Base-by-base conservation (phyloP, 2,888 invertebrate genomes). In the Drepanosiphum platanoidis region DNA sequence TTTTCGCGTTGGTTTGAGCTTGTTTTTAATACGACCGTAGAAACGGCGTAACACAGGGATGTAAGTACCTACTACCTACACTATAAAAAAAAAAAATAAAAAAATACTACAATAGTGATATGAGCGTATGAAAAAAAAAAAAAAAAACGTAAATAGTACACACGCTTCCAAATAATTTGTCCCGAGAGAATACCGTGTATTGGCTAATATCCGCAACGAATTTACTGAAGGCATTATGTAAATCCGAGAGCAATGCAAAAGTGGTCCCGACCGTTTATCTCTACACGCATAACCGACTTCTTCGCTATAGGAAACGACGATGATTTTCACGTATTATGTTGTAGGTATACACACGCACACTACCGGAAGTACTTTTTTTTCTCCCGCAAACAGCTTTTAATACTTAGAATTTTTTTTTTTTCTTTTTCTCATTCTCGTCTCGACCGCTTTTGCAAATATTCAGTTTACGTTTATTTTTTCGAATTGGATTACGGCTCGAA, bases 181-280 rank as follows among this genome's bases (percentile, higher is more conserved):
- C 61, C 72, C 72, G 0, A 22, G 72, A 72, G 36, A 61, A 77
- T 36, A 61, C 18, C 34, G 15, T 22, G 34, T 15, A 30, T 34
- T 68, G 68, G 22, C 34, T 30, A 68, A 58, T 30, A 36, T 78
- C 61, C 77, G 61, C 13, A 79, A 79, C 32, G 68, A 79, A 42
- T 66, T 34, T 32, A 46, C 79, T 11, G n/a, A 79, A 66, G 22
- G 66, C 42, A 66, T 79, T 79, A 79, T 79, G 66, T 64, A 79
- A 79, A 79, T 79, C 39, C 18, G 1, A 39, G n/a, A 46, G 39
- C 36, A 18, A 61, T 77, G 61, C 36, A 30, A 39, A 58, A 61
- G 64, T 78, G 9, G 34, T 30, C 39, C 32, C n/a, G 5, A 78
- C 3, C 61, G 27, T 77, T 61, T 78, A 39, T 78, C 27, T 64